Base-by-base conservation (phyloP, 2,888 invertebrate genomes). In the Noctua fimbriata region DNA sequence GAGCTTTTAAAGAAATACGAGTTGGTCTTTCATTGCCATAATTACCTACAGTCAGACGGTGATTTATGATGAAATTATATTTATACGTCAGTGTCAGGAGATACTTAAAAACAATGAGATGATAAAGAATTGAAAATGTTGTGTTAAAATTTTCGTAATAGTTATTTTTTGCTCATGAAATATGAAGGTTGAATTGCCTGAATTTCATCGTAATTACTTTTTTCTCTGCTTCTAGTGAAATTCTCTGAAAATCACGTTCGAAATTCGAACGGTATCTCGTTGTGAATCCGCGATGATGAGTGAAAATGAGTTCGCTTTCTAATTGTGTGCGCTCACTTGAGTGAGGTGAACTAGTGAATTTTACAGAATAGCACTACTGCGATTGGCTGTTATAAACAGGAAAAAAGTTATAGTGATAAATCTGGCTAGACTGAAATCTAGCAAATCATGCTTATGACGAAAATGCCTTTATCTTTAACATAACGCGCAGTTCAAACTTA, bases 11-110 rank as follows among this genome's bases (percentile, higher is more conserved):
- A 82, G 67, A 82, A 69, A 52, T 36, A 60, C 24, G 28, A 65
- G 36, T 24, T 28, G 2, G 32, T 36, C 5, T n/a, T 36, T 47
- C 55, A 58, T 65, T 76, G 55, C 16, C 12, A 7, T 81, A 76
- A 49, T 76, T 75, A 47, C 69, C 18, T 16, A 2, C 14, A 82
- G n/a, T 52, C 21, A 74, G 14, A 32, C 16, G 7, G 24, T 82
- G 69, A 76, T 82, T 81, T 76, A 81, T 76, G 36, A 1, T 36
- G 47, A 47, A 65, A 82, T 65, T 69, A 65, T 65, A 65, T 69
- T 49, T 75, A 7, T n/a, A n/a, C 41, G 69, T 69, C 76, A 21
- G 16, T n/a, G 24, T 47, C 47, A 55, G 18, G 55, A 36, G 16
- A 28, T 52, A 49, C 66, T 47, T 67, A 24, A n/a, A 67, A 67